Evolutionary conservation across 2,797 vertebrate species (phyloP).

Genomic region (Gymnopithys bicolor): DNA sequence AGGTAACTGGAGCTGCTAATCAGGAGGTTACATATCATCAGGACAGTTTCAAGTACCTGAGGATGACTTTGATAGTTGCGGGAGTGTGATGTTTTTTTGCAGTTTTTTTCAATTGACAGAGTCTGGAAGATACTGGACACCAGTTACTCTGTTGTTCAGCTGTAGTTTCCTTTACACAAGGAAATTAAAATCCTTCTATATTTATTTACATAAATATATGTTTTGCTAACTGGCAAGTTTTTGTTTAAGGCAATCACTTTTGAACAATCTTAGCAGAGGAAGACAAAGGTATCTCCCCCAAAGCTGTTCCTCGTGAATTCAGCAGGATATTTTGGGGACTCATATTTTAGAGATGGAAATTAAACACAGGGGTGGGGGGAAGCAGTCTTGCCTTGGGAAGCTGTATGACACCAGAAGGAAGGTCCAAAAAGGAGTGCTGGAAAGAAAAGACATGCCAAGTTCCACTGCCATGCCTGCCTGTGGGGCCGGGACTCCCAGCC

Average conservation of each 20-base stretch:
- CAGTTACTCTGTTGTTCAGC: not conserved
- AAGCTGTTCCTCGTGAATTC: not conserved
- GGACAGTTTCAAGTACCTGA: not conserved
- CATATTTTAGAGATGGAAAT: fast-evolving
- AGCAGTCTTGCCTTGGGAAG: not conserved
- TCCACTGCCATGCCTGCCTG: not conserved
- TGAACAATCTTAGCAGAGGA: not conserved
- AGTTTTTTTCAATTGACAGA: not conserved
- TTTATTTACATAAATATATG: not conserved
- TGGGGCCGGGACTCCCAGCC: fast-evolving
- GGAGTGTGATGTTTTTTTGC: not conserved
- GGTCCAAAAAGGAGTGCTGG: not conserved
- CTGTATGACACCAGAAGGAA: not conserved
- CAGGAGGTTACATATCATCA: not conserved
- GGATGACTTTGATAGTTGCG: not conserved
- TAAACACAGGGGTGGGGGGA: not conserved
- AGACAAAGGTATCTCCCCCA: not conserved
- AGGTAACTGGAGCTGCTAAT: not conserved
- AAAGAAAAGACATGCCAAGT: not conserved
- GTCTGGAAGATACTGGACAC: not conserved
- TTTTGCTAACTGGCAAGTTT: not conserved
- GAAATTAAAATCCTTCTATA: not conserved
- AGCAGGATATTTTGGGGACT: not conserved
- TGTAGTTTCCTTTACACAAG: not conserved
- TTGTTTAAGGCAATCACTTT: not conserved